Percentiles rank a stretch among this genome's conserved stretches.
These are phyloP conservation scores for Drepana falcataria DNA, from an alignment of 2,888 invertebrate species.

Conservation along the genomic window DNA sequence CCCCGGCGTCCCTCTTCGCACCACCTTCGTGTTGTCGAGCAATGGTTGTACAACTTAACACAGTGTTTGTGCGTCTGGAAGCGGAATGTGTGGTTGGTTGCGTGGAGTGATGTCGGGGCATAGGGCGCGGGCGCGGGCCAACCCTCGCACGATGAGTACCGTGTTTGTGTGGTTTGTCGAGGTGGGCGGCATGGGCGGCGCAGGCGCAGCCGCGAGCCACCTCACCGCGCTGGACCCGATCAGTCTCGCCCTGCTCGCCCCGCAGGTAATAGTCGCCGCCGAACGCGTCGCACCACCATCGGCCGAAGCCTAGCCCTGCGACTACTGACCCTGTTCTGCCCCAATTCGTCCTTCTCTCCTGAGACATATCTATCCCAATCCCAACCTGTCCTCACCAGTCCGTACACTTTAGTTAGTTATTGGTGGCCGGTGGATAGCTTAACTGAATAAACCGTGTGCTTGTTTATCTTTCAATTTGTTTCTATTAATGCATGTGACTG, in stretches of 20 bases:
- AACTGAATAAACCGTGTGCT: constrained; percentile 61
- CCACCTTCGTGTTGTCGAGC: constrained; percentile 27
- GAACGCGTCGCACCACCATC: constrained; percentile 44
- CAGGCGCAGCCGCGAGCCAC: constrained; percentile 76
- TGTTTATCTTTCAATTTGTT: constrained; percentile 49
- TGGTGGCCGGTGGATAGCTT: constrained; percentile 69
- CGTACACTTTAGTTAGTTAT: constrained; percentile 29
- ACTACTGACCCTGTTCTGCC: constrained; percentile 12
- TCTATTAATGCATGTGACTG: constrained; percentile 55
- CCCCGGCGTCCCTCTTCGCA: constrained; percentile 61
- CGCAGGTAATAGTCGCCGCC: constrained; percentile 65
- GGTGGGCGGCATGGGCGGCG: constrained; percentile 79
- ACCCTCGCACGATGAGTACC: constrained; percentile 74
- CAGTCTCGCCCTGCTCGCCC: constrained; percentile 76
- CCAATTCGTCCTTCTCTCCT: not conserved
- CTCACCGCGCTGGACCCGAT: constrained; percentile 78
- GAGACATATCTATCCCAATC: constrained; percentile 10
- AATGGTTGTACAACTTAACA: constrained; percentile 10
- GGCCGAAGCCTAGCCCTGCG: constrained; percentile 23
- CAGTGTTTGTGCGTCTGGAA: constrained; percentile 15
- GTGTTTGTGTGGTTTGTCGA: constrained; percentile 79
- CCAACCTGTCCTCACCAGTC: constrained; percentile 10
- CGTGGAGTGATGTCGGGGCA: constrained; percentile 48
- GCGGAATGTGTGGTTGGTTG: constrained; percentile 12
- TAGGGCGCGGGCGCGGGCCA: constrained; percentile 35